Evolutionary conservation across 2,888 invertebrate species (phyloP), one percentile per base, ranked within the genome.

Genomic region (Xestia xanthographa): DNA sequence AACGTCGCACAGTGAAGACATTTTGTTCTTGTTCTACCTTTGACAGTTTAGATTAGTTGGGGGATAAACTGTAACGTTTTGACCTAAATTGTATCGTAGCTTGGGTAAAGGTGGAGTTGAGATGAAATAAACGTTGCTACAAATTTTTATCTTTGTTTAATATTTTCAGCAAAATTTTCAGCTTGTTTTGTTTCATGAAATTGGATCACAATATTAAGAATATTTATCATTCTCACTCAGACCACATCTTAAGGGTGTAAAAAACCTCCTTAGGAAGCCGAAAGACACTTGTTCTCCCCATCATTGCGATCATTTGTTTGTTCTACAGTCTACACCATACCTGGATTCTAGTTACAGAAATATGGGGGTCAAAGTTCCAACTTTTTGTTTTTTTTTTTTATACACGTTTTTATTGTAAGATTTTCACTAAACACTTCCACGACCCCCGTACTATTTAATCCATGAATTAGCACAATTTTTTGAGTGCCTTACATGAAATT

Each of bases 21-120:
- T 80, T 80, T 83, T 85, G 85, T 85, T 77, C 72, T 67, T 71
- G 65, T 80, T 88, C 67, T 79, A 80, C 84, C 73, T 88, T 83
- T 80, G 82, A 86, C 83, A 82, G 87, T 84, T 84, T 79, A 79
- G 82, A 88, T 87, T 83, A 84, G 80, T 87, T 87, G 81, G 67
- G 53, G 58, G 72, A 86, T 84, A 80, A 85, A 82, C 60, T 74
- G 65, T 38, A 65, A 26, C n/a, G 67, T 73, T 75, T 68, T 77
- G 79, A 81, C 83, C 77, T 43, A 53, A 72, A 83, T 76, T 75
- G 50, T 66, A 48, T 50, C 56, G 48, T 20, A 1, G n/a, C 26
- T 53, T 26, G 34, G 26, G 26, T 5, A 9, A 50, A 22, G 14
- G 43, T 34, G 17, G 34, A 29, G 20, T 6, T 34, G 11, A 29